Evolutionary conservation across 2,797 vertebrate genomes (phyloP).

Genomic region (Danio tinwini): DNA sequence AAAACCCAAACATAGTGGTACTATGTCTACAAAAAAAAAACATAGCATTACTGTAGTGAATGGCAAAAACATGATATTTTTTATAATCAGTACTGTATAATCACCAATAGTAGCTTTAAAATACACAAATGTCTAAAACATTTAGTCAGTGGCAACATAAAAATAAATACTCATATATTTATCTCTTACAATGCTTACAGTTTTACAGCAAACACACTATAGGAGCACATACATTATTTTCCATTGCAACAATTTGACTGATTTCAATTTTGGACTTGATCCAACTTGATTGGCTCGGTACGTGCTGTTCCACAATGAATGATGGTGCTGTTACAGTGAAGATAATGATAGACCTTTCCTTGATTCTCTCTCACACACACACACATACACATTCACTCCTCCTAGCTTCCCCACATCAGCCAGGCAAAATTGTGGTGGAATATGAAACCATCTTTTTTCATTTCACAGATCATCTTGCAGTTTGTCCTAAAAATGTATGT

Average conservation of each 20-base stretch:
- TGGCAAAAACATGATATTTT: too few species aligned
- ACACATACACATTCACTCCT: neutral
- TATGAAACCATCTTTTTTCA: conserved; percentile 53
- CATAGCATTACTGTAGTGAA: too few species aligned
- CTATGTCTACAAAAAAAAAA: too few species aligned
- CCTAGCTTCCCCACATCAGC: conserved; percentile 22
- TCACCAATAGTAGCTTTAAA: too few species aligned
- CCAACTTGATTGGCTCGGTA: conserved; percentile 23
- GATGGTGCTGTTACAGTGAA: conserved; percentile 14
- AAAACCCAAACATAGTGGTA: too few species aligned
- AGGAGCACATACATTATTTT: neutral
- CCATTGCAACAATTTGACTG: conserved; percentile 4
- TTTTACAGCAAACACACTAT: neutral
- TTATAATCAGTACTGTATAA: too few species aligned
- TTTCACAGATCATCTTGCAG: conserved; percentile 45
- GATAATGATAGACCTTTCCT: conserved; percentile 41
- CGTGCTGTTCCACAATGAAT: conserved; percentile 23
- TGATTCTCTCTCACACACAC: conserved; percentile 1
- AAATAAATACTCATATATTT: neutral
- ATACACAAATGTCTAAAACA: too few species aligned
- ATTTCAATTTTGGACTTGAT: conserved; percentile 28
- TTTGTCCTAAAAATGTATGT: conserved; percentile 38
- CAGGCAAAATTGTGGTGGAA: conserved; percentile 32
- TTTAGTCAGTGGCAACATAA: too few species aligned
- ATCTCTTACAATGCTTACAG: neutral